A percentile compares a stretch with the other conserved stretches of the same genome.
phyloP scores from a whole-genome alignment of 1,140 invertebrate genomes.

The Drosophila athabasca region DNA sequence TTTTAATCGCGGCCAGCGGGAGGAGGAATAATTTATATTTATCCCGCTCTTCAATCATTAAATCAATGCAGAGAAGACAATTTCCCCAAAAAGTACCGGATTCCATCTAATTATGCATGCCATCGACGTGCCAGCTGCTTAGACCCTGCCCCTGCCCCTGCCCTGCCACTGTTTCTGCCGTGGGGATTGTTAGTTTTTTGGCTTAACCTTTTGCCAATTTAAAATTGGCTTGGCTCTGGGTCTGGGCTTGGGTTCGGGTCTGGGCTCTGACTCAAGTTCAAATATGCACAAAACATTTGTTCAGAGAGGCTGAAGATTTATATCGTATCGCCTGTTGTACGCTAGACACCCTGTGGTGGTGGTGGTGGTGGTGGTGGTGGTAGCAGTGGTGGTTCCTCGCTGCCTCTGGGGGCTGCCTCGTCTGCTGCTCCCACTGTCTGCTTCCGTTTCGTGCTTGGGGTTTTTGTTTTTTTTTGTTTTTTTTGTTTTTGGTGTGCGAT shows the following conservation, averaged over 20 bases:
- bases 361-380: no score
- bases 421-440: slow-evolving; percentile 26
- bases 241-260: slow-evolving; percentile 18
- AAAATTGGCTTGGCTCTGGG: slow-evolving; percentile 62
- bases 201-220: slow-evolving; percentile 81
- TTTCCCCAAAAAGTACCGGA: slow-evolving; percentile 39
- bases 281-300: slow-evolving; percentile 81
- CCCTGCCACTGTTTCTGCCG: neutral
- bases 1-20: neutral
- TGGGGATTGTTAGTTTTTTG: slow-evolving; percentile 71
- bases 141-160: slow-evolving; percentile 9
- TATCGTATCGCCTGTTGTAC: slow-evolving; percentile 59
- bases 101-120: slow-evolving; percentile 74
- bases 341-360: slow-evolving; percentile 74
- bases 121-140: slow-evolving; percentile 51
- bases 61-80: slow-evolving; percentile 67
- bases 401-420: slow-evolving; percentile 15
- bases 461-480: slow-evolving; percentile 3
- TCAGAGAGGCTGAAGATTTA: slow-evolving; percentile 81
- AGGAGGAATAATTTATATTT: neutral
- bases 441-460: slow-evolving; percentile 61
- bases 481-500: slow-evolving; percentile 8
- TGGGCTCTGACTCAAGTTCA: slow-evolving; percentile 54
- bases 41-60: slow-evolving; percentile 20
- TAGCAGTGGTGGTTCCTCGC: neutral